Conservation (phyloP, 2,888 invertebrate genomes). For the Crossocerus cetratus region DNA sequence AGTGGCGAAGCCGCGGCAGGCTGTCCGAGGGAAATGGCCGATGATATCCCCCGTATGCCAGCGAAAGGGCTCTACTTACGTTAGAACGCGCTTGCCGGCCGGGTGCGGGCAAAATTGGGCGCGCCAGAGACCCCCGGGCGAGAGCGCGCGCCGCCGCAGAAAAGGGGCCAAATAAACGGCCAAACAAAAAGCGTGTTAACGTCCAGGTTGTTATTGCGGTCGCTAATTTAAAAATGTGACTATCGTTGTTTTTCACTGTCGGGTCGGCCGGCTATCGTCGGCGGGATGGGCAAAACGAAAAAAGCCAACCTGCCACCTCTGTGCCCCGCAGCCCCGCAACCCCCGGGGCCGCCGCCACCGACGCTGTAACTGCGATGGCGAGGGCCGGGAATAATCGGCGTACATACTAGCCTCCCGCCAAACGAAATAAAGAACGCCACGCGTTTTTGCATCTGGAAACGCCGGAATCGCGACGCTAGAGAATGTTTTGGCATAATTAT, state of each 20-base stretch:
- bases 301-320: neutral
- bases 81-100: neutral
- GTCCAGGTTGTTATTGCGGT: constrained; percentile 21
- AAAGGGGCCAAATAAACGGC: constrained; percentile 21
- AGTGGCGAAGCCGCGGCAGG: too few species aligned
- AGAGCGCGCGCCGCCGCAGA: neutral
- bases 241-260: constrained; percentile 40
- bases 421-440: constrained; percentile 54
- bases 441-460: constrained; percentile 39
- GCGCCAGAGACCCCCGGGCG: neutral
- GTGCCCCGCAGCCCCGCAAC: neutral
- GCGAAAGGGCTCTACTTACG: neutral
- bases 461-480: constrained; percentile 32
- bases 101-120: neutral
- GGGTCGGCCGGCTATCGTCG: constrained; percentile 19
- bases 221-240: constrained; percentile 52
- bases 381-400: constrained; percentile 42
- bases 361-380: constrained; percentile 7
- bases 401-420: constrained; percentile 29
- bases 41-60: too few species aligned
- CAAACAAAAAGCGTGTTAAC: constrained; percentile 20
- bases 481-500: constrained; percentile 62
- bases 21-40: too few species aligned
- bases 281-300: constrained; percentile 4
- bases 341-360: too few species aligned